Evolutionary conservation across 2,888 invertebrate genomes (phyloP).

Genomic region (Coenonympha glycerion): DNA sequence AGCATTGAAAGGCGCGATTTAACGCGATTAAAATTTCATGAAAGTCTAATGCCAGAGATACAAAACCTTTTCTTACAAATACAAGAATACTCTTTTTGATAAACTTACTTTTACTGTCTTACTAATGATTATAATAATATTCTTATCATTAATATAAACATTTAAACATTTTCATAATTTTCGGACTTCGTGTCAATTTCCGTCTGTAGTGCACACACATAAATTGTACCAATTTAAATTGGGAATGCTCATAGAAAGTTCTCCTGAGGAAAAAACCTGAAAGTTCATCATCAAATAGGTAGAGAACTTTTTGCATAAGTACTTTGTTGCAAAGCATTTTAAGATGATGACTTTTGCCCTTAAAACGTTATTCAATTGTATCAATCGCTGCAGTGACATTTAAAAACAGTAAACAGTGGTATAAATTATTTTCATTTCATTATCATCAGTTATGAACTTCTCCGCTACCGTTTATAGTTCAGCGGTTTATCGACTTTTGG

Average conservation of each 20-base stretch:
- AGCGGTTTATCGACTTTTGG: not conserved
- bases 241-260: no score
- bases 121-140: not conserved
- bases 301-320: no score
- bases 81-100: no score
- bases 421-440: slow-evolving; percentile 21
- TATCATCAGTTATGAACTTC: slow-evolving; percentile 28
- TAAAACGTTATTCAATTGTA: not conserved
- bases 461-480: not conserved
- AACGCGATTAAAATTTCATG: slow-evolving; percentile 3
- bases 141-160: not conserved
- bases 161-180: no score
- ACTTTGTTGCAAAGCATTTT: not conserved
- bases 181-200: no score
- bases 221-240: no score
- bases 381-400: slow-evolving; percentile 30
- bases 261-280: no score
- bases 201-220: no score
- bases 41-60: not conserved
- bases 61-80: not conserved
- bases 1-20: not conserved
- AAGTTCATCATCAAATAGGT: no score
- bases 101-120: no score
- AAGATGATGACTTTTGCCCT: slow-evolving; percentile 10
- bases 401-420: slow-evolving; percentile 26